Percentiles rank a stretch among this genome's conserved stretches.
Conservation (phyloP, 1,140 invertebrate genomes). For the Drosophila pseudoobscura region DNA sequence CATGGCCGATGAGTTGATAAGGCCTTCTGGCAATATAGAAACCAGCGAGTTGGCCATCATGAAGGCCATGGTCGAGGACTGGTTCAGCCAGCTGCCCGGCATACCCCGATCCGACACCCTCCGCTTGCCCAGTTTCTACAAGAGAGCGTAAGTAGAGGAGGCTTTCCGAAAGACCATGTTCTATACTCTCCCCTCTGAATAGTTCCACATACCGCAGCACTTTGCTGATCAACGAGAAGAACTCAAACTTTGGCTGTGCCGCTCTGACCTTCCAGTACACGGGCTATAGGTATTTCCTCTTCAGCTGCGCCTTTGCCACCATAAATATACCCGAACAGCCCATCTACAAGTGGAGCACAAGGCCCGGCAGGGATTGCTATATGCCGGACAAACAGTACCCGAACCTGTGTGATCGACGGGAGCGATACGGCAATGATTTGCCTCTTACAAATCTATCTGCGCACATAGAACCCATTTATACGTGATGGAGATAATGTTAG, state of each 20-base stretch:
- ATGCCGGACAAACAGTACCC: conserved; percentile 8
- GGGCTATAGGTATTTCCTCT: background rate
- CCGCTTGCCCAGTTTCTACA: background rate
- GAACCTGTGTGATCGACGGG: conserved; percentile 18
- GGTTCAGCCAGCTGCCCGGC: conserved; percentile 8
- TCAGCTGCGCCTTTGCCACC: conserved; percentile 45
- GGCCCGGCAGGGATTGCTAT: background rate
- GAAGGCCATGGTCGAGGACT: background rate
- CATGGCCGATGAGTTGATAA: conserved; percentile 8
- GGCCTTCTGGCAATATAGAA: background rate
- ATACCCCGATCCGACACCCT: conserved; percentile 18
- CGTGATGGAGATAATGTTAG: no score
- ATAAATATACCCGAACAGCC: conserved; percentile 15
- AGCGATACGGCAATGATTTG: conserved; percentile 14
- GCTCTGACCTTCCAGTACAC: background rate
- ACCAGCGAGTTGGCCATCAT: conserved; percentile 1
- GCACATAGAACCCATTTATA: no score
- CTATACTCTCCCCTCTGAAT: background rate
- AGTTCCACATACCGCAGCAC: background rate
- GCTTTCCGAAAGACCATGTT: background rate
- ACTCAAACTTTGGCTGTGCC: conserved; percentile 36
- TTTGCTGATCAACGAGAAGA: conserved; percentile 40
- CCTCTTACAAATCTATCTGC: no score
- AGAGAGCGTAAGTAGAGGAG: conserved; percentile 12
- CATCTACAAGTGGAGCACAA: conserved; percentile 30